Evolutionary conservation across 2,797 vertebrate species (phyloP).

Genomic region (Chiloscyllium punctatum): DNA sequence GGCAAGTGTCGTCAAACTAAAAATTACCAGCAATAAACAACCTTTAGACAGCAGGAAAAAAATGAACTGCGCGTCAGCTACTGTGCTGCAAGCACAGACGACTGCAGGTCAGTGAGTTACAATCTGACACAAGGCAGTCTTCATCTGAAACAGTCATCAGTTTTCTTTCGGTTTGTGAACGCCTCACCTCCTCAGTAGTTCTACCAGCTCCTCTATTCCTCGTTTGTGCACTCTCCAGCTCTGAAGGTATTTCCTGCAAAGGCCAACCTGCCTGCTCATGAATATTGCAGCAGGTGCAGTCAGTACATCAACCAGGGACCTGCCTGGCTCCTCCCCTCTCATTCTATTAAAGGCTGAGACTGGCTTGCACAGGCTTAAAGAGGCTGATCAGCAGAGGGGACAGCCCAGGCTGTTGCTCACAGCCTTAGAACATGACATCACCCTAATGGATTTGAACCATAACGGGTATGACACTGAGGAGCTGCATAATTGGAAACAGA

Average conservation of each 20-base stretch:
- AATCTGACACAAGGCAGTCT: neutral
- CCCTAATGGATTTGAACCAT: neutral
- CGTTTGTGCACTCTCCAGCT: neutral
- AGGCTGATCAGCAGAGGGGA: neutral
- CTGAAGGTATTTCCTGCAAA: neutral
- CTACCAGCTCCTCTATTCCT: neutral
- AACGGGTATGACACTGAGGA: neutral
- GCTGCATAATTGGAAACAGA: neutral
- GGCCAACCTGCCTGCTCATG: neutral
- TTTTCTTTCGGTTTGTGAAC: neutral
- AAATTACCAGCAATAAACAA: neutral
- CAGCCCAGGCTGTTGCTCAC: no score
- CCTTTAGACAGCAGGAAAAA: neutral
- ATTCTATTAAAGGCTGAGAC: neutral
- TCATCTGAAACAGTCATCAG: neutral
- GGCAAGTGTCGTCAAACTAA: neutral
- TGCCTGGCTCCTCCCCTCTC: neutral
- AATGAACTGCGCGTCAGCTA: neutral
- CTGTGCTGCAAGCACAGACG: neutral
- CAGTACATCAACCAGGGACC: neutral
- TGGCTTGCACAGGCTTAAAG: neutral
- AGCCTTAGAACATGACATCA: neutral
- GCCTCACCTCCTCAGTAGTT: neutral
- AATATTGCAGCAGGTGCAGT: slow-evolving; percentile 13
- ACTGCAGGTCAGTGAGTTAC: neutral